Percentiles rank a stretch among this genome's conserved stretches.
These are phyloP conservation scores for Equus przewalskii DNA, from an alignment of 2,113 vertebrate genomes.

Conservation along the genomic window DNA sequence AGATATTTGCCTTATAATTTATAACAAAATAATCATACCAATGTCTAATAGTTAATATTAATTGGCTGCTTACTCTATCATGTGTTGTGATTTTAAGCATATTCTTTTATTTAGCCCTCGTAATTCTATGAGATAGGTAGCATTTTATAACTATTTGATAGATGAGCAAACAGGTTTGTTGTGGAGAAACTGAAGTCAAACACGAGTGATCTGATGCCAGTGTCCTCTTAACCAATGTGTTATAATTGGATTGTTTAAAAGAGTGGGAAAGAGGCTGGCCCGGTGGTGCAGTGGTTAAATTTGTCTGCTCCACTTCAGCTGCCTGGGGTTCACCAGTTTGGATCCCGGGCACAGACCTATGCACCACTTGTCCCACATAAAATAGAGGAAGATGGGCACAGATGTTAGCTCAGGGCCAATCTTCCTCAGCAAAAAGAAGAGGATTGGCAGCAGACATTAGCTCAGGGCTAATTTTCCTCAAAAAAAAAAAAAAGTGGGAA, in stretches of 20 bases:
- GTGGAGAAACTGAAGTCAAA: neutral
- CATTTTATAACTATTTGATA: neutral
- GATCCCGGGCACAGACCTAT: too few relatives aligned
- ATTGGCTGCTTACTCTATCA: neutral
- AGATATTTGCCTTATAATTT: neutral
- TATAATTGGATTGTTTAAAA: neutral
- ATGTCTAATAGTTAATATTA: neutral
- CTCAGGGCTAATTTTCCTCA: too few relatives aligned
- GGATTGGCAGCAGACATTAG: too few relatives aligned
- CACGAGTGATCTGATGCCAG: neutral
- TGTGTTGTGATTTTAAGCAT: neutral
- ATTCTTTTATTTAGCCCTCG: neutral
- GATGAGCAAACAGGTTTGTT: neutral
- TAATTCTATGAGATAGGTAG: neutral
- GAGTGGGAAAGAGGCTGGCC: neutral
- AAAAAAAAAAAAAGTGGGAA: neutral
- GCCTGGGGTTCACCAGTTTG: too few relatives aligned
- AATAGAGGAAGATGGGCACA: too few relatives aligned
- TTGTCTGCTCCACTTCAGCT: too few relatives aligned
- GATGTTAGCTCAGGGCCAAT: too few relatives aligned
- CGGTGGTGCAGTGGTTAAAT: too few relatives aligned
- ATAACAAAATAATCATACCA: neutral
- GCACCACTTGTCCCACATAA: too few relatives aligned
- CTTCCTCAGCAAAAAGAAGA: too few relatives aligned
- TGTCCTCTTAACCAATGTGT: neutral